Conservation (phyloP, 2,113 vertebrate genomes). For the Cavia aperea region DNA sequence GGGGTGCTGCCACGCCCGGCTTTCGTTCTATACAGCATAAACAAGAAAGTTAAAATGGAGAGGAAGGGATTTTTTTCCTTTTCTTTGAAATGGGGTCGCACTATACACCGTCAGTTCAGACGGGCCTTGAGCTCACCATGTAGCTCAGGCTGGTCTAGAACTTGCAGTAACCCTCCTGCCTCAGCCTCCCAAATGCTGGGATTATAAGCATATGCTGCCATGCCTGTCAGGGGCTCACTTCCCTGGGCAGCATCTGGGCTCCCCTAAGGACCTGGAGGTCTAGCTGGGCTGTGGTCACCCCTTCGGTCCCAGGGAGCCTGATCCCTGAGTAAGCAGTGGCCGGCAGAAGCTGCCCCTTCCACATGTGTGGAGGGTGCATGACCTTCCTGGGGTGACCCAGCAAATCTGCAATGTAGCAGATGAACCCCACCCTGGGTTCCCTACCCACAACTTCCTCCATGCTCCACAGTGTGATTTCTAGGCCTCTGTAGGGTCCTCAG, state of each 20-base stretch:
- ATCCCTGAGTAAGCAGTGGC: rapidly evolving
- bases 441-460: neutral
- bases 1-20: neutral
- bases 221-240: neutral
- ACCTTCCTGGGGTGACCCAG: neutral
- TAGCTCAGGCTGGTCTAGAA: neutral
- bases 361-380: neutral
- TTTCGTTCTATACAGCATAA: neutral
- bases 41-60: neutral
- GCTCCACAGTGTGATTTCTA: neutral
- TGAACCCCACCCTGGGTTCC: neutral
- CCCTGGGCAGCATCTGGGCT: neutral
- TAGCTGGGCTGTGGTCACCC: neutral
- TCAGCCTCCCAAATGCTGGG: neutral
- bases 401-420: neutral
- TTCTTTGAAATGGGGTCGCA: neutral
- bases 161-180: neutral
- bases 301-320: neutral
- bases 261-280: neutral
- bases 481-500: neutral
- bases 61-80: neutral
- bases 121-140: no score
- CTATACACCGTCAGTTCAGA: no score
- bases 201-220: neutral
- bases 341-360: neutral